These are phyloP conservation scores for Circaetus cinerascens DNA, from an alignment of 2,113 vertebrate species.

Conservation along the genomic window DNA sequence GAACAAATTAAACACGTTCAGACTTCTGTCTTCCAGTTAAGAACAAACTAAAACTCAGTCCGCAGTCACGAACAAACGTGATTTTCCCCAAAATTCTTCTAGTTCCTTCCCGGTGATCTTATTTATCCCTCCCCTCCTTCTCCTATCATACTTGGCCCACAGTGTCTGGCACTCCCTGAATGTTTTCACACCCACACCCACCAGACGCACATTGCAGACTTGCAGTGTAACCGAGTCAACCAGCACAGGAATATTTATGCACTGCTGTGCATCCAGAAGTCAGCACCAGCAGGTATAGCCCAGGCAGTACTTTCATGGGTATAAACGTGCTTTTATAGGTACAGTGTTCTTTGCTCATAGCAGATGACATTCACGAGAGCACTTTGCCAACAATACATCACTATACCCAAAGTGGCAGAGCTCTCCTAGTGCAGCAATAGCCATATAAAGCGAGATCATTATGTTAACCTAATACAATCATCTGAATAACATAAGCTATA, in stretches of 20 bases:
- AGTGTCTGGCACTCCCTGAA: no score
- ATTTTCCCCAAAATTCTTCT: not conserved
- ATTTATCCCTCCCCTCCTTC: no score
- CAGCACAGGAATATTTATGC: no score
- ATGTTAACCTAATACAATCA: not conserved
- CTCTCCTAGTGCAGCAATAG: not conserved
- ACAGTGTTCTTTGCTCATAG: no score
- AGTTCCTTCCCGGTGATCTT: not conserved
- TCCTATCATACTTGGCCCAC: not conserved
- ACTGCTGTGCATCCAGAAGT: not conserved
- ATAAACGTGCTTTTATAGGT: not conserved
- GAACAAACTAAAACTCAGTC: not conserved
- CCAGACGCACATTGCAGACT: rapidly evolving
- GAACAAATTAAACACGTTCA: rapidly evolving
- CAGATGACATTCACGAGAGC: not conserved
- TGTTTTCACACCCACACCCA: rapidly evolving
- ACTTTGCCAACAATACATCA: not conserved
- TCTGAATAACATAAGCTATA: not conserved
- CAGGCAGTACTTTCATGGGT: not conserved
- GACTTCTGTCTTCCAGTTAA: rapidly evolving
- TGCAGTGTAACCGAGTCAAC: rapidly evolving
- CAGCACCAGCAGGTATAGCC: not conserved
- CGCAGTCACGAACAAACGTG: rapidly evolving
- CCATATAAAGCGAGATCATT: rapidly evolving
- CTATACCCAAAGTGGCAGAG: not conserved